Evolutionary conservation across 2,888 invertebrate genomes (phyloP).

Genomic region (Tetragonisca angustula): DNA sequence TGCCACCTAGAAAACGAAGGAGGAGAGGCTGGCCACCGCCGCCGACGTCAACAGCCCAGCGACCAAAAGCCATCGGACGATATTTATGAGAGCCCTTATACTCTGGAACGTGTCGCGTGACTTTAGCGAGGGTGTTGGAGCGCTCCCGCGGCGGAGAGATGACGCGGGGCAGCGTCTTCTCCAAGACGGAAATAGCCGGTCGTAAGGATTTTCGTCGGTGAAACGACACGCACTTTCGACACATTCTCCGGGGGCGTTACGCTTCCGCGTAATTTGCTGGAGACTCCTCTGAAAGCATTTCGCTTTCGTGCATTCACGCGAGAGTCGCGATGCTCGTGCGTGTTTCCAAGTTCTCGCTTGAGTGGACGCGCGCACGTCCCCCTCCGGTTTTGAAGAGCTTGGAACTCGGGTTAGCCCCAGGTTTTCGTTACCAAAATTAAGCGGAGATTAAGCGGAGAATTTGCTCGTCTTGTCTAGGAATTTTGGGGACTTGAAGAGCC

Average conservation of each 20-base stretch:
- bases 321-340: not conserved
- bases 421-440: too few relatives aligned
- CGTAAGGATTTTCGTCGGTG: conserved; percentile 4
- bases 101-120: conserved; percentile 39
- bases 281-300: not conserved
- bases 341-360: not conserved
- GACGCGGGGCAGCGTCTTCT: not conserved
- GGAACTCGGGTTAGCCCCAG: too few relatives aligned
- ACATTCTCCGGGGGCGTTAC: conserved; percentile 22
- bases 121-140: conserved; percentile 54
- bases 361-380: not conserved
- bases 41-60: conserved; percentile 32
- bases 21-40: conserved; percentile 1
- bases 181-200: too few relatives aligned
- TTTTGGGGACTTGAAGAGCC: too few relatives aligned
- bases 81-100: conserved; percentile 66
- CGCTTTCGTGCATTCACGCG: not conserved
- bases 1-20: conserved; percentile 19
- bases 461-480: too few relatives aligned
- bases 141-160: not conserved
- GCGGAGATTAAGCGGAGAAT: too few relatives aligned
- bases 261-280: conserved; percentile 46
- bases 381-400: too few relatives aligned
- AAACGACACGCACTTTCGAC: conserved; percentile 50
- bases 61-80: conserved; percentile 54